Percentiles rank a stretch among this genome's conserved stretches.
Evolutionary conservation across 2,888 invertebrate species (phyloP).

Genomic region (Phasia obesa): DNA sequence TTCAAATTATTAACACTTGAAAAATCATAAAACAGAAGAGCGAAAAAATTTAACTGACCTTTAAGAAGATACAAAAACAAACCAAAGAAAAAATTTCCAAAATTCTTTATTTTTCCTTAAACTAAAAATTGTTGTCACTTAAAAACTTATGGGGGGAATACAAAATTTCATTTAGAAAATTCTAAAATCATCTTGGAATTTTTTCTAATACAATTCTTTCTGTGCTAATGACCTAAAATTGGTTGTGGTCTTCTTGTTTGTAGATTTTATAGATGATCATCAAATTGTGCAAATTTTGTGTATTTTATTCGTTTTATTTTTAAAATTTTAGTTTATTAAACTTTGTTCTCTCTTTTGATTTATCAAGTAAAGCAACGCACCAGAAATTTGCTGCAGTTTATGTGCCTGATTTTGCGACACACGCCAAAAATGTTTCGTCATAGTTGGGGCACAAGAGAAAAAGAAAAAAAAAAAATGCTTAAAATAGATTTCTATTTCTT

Average conservation of each 20-base stretch:
- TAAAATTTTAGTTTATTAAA: slow-evolving; percentile 41
- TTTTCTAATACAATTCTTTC: slow-evolving; percentile 16
- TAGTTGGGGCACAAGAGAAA: slow-evolving; percentile 17
- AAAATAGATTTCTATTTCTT: slow-evolving; percentile 40
- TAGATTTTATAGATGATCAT: neutral
- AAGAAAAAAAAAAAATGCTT: slow-evolving; percentile 2
- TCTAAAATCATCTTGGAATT: neutral
- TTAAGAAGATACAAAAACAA: no score
- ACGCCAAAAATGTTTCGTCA: slow-evolving; percentile 68
- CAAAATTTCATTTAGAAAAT: neutral
- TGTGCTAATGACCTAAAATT: slow-evolving; percentile 67
- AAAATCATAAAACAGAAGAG: slow-evolving; percentile 17
- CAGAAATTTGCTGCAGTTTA: slow-evolving; percentile 1
- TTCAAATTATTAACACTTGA: slow-evolving; percentile 53
- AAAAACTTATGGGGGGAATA: neutral
- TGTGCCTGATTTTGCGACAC: slow-evolving; percentile 43
- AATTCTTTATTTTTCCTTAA: neutral
- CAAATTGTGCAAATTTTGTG: neutral
- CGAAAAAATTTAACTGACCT: slow-evolving; percentile 43
- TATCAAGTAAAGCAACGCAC: neutral
- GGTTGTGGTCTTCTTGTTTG: neutral
- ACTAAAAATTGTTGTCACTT: slow-evolving; percentile 6
- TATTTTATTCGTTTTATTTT: slow-evolving; percentile 27
- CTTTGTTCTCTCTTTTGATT: slow-evolving; percentile 22
- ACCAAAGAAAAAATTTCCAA: slow-evolving; percentile 1